Evolutionary conservation across 2,888 invertebrate species (phyloP), one percentile per base, ranked within the genome.

Genomic region (Cephus sareptanus): DNA sequence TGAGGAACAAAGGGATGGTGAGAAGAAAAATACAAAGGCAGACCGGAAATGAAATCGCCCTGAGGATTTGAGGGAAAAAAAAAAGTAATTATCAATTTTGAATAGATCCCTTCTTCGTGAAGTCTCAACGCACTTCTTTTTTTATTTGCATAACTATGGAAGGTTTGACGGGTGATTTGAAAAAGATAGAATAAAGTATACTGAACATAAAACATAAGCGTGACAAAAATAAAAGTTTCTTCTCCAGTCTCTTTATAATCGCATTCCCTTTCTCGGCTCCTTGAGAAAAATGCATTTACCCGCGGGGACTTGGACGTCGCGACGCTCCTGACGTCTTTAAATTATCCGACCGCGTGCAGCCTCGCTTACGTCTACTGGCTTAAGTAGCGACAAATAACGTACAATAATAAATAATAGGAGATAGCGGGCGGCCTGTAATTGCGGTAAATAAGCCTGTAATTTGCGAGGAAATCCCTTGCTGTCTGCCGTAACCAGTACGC

Each of bases 361-460:
- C 56, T 23, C 56, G 9, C 56, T 23, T 23, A 56, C 15, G 56
- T 56, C 56, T 56, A 2, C 56, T 23, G 56, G 56, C 23, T 56
- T 56, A 23, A 56, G 56, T 56, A 56, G 23, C 71, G 6, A 71
- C 71, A 71, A 71, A 71, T 71, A 31, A 68, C n/a, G 11, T 23
- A 70, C 30, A 73, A 78, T 75, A 76, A 80, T 76, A 68, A 78
- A 70, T 71, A 76, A 76, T 71, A 33, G 31, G 71, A 71, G 30
- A 71, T 34, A 34, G 71, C 75, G 34, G 34, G 70, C 13, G 31
- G 73, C 76, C 31, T 73, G 79, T 79, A 80, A 80, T 80, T 80
- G 77, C 77, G 79, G 79, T 80, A 77, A 80, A 77, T 76, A 79
- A 80, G 77, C 75, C 70, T 68, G 77, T 79, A 80, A 79, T 79